phyloP scores from a whole-genome alignment of 2,797 vertebrate genomes.

The Serranus cabrilla region DNA sequence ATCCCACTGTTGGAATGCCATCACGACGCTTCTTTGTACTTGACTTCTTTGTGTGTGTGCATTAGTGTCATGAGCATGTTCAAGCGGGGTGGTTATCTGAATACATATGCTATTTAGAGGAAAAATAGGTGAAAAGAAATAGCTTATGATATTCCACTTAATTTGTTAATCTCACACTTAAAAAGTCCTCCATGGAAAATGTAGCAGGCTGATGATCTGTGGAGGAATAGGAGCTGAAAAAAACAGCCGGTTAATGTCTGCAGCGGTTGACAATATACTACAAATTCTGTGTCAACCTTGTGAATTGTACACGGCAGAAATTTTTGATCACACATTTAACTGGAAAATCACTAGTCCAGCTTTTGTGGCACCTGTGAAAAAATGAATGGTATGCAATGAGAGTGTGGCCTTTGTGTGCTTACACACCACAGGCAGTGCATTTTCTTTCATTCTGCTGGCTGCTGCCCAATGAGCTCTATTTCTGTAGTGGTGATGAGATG shows the following conservation, averaged over 20 bases:
- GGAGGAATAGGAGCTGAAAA: background rate
- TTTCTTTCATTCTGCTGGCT: conserved; percentile 1
- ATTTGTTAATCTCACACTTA: conserved; percentile 28
- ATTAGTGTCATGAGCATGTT: conserved; percentile 17
- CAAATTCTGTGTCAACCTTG: background rate
- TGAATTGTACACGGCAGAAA: background rate
- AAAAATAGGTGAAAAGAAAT: conserved; percentile 8
- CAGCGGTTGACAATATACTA: background rate
- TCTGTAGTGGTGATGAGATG: background rate
- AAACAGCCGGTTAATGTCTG: background rate
- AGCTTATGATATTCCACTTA: conserved; percentile 5
- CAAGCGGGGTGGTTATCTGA: conserved; percentile 10
- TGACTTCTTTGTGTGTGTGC: conserved; percentile 21
- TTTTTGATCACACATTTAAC: background rate
- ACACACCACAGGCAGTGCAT: background rate
- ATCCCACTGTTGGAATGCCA: conserved; percentile 36
- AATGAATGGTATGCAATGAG: background rate
- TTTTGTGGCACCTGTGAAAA: conserved; percentile 16
- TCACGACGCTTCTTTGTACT: conserved; percentile 14
- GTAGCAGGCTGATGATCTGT: background rate
- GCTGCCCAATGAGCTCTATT: background rate
- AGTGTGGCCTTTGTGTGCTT: background rate
- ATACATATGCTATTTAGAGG: conserved; percentile 15
- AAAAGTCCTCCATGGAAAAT: conserved; percentile 12
- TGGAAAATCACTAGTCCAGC: background rate